These are phyloP conservation scores for Fissipunctia ypsillon DNA, from an alignment of 2,888 invertebrate genomes.

Conservation along the genomic window DNA sequence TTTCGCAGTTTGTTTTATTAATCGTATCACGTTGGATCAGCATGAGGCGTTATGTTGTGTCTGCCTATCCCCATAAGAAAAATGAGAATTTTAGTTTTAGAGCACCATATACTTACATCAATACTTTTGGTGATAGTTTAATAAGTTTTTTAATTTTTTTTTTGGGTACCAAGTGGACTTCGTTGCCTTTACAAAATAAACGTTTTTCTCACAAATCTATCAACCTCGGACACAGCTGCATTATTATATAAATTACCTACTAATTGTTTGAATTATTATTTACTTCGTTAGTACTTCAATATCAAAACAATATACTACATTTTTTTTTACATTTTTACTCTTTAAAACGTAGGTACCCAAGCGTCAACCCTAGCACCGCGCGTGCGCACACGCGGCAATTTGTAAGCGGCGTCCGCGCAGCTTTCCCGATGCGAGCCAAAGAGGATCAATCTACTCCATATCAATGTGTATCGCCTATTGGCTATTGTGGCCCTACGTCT, in stretches of 20 bases:
- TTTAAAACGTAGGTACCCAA: not conserved
- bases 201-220: not conserved
- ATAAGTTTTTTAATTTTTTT: too few relatives aligned
- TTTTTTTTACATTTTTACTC: too few relatives aligned
- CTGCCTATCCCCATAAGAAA: too few relatives aligned
- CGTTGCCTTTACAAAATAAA: not conserved
- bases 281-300: too few relatives aligned
- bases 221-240: not conserved
- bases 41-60: too few relatives aligned
- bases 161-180: too few relatives aligned
- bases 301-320: too few relatives aligned
- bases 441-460: slow-evolving; percentile 66
- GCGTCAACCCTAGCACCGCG: slow-evolving; percentile 76
- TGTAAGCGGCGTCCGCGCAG: slow-evolving; percentile 80
- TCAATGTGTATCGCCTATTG: slow-evolving; percentile 56
- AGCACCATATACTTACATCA: not conserved
- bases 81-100: not conserved
- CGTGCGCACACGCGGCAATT: slow-evolving; percentile 82
- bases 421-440: slow-evolving; percentile 66
- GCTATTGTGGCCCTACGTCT: slow-evolving; percentile 41
- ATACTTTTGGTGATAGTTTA: too few relatives aligned
- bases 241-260: too few relatives aligned
- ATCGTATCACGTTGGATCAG: too few relatives aligned
- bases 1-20: too few relatives aligned
- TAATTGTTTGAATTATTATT: too few relatives aligned